Evolutionary conservation across 1,140 invertebrate species (phyloP).

Genomic region (Polypedilum vanderplanki): DNA sequence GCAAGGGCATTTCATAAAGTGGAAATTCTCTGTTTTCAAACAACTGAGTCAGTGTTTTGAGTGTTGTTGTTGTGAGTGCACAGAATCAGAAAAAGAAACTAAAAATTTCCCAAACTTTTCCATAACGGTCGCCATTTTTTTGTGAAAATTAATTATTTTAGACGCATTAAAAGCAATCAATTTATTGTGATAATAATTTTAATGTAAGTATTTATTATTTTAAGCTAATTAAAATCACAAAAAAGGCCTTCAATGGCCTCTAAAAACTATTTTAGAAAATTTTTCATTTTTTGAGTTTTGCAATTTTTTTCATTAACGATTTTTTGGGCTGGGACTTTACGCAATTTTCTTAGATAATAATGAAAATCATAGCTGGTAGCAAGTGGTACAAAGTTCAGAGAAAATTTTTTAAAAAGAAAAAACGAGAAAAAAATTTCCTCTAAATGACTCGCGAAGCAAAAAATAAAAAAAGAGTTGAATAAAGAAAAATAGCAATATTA

Average conservation of each 20-base stretch:
- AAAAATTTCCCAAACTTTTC: conserved; percentile 6
- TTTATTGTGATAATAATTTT: not conserved
- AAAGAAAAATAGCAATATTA: conserved; percentile 11
- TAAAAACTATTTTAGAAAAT: not conserved
- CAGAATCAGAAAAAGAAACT: not conserved
- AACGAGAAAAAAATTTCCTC: not conserved
- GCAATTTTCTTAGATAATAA: too few relatives aligned
- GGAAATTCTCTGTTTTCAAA: not conserved
- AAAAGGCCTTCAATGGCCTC: not conserved
- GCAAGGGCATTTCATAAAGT: not conserved
- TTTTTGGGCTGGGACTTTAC: not conserved
- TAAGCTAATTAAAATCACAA: not conserved
- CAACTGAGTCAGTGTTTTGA: not conserved
- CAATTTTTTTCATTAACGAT: not conserved
- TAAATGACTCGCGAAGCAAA: not conserved
- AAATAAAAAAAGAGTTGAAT: not conserved
- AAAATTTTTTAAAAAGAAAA: not conserved
- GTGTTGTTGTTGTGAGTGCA: conserved; percentile 14
- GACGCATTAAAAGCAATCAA: conserved; percentile 1
- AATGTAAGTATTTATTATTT: not conserved
- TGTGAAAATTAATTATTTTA: not conserved
- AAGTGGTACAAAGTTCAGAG: conserved; percentile 8
- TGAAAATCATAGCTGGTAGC: not conserved
- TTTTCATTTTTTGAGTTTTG: not conserved
- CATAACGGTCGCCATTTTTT: conserved; percentile 27